Evolutionary conservation across 2,888 invertebrate genomes (phyloP).

Genomic region (Lasioglossum lativentre): DNA sequence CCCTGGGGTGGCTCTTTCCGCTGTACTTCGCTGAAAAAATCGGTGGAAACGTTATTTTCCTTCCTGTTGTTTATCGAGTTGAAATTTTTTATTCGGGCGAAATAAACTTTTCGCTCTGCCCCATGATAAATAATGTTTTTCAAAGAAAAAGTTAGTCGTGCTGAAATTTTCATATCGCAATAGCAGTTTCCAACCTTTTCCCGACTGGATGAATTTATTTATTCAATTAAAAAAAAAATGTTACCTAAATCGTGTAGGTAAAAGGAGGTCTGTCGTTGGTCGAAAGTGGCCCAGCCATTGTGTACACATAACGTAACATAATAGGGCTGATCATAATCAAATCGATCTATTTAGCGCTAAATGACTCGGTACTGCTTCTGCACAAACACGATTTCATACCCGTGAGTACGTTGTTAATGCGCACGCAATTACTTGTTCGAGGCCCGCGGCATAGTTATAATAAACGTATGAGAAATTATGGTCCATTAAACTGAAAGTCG

Average conservation of each 20-base stretch:
- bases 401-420: not conserved
- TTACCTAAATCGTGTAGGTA: not conserved
- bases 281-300: not conserved
- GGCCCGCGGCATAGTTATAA: not conserved
- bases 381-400: not conserved
- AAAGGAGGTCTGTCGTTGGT: not conserved
- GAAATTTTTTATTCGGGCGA: not conserved
- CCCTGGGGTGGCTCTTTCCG: not conserved
- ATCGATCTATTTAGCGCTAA: not conserved
- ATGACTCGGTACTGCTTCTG: not conserved
- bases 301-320: not conserved
- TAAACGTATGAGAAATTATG: not conserved
- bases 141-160: no score
- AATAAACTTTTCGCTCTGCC: not conserved
- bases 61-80: not conserved
- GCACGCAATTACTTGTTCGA: not conserved
- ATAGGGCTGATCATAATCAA: not conserved
- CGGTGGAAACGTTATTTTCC: not conserved
- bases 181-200: not conserved
- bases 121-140: not conserved
- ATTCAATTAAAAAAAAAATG: no score
- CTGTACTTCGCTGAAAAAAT: not conserved
- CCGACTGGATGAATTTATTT: not conserved
- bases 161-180: not conserved
- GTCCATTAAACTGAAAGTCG: slow-evolving; percentile 15